phyloP scores from a whole-genome alignment of 2,113 vertebrate species.

The Anseranas semipalmata region DNA sequence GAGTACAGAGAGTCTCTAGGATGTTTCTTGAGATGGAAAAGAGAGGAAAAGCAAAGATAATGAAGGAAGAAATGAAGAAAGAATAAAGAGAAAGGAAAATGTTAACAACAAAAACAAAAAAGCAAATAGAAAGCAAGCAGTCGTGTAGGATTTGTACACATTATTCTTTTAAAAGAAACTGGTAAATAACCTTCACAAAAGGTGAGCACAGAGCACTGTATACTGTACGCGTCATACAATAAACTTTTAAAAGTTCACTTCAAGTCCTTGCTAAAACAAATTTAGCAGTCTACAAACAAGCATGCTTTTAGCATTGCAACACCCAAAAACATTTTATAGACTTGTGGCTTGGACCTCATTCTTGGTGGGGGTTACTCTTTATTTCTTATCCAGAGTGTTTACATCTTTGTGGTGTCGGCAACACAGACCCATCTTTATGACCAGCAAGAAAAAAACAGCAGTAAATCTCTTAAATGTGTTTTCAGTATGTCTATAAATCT shows the following conservation, averaged over 20 bases:
- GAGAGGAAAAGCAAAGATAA: neutral
- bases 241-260: constrained; percentile 12
- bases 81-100: neutral
- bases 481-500: constrained; percentile 55
- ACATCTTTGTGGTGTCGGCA: constrained; percentile 67
- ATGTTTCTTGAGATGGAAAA: neutral
- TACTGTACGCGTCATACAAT: neutral
- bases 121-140: neutral
- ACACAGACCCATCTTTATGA: constrained; percentile 49
- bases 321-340: constrained; percentile 51
- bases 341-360: constrained; percentile 59
- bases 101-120: neutral
- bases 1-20: neutral
- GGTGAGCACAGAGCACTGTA: neutral
- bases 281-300: constrained; percentile 55
- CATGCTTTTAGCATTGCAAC: constrained; percentile 63
- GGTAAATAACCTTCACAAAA: neutral
- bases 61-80: neutral
- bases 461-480: constrained; percentile 66
- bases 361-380: constrained; percentile 48
- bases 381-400: constrained; percentile 60
- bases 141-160: neutral
- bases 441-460: constrained; percentile 36
- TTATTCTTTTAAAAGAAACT: neutral
- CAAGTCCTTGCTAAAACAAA: constrained; percentile 50